These are phyloP conservation scores for Zygaena filipendulae DNA, from an alignment of 2,888 invertebrate species.

Conservation along the genomic window DNA sequence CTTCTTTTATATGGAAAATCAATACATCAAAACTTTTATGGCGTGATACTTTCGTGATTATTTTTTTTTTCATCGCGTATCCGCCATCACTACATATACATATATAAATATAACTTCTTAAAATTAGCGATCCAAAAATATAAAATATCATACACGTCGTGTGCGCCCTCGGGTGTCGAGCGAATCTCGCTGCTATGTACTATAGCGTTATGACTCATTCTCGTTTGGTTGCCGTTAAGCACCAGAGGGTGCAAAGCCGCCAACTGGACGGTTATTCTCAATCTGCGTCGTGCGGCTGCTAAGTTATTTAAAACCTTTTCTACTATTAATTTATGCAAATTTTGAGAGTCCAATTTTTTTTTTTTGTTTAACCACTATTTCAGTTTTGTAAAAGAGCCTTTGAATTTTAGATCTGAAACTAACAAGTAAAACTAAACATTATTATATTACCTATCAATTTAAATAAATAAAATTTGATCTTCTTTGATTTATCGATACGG, in stretches of 20 bases:
- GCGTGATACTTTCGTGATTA: slow-evolving; percentile 65
- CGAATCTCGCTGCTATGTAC: slow-evolving; percentile 30
- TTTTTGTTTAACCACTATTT: too few species aligned
- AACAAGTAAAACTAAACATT: too few species aligned
- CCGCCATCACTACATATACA: slow-evolving; percentile 66
- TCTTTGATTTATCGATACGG: too few species aligned
- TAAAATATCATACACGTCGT: slow-evolving; percentile 66
- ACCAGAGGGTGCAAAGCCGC: slow-evolving; percentile 60
- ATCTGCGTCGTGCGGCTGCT: slow-evolving; percentile 56
- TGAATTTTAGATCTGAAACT: too few species aligned
- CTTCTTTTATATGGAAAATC: slow-evolving; percentile 58
- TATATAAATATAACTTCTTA: slow-evolving; percentile 70
- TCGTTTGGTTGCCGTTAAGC: slow-evolving; percentile 39
- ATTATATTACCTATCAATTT: too few species aligned
- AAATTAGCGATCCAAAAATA: slow-evolving; percentile 70
- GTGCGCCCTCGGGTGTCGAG: slow-evolving; percentile 56
- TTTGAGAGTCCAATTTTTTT: too few species aligned
- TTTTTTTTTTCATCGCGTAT: slow-evolving; percentile 59
- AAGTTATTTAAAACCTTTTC: too few species aligned
- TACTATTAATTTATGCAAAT: slow-evolving; percentile 9
- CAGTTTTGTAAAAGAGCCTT: too few species aligned
- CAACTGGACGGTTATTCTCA: slow-evolving; percentile 63
- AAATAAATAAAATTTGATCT: too few species aligned
- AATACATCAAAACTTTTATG: slow-evolving; percentile 68
- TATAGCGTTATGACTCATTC: too few species aligned